Percentiles rank a stretch among this genome's conserved stretches.
Evolutionary conservation across 2,113 vertebrate genomes (phyloP).

Genomic region (Nesoenas mayeri): DNA sequence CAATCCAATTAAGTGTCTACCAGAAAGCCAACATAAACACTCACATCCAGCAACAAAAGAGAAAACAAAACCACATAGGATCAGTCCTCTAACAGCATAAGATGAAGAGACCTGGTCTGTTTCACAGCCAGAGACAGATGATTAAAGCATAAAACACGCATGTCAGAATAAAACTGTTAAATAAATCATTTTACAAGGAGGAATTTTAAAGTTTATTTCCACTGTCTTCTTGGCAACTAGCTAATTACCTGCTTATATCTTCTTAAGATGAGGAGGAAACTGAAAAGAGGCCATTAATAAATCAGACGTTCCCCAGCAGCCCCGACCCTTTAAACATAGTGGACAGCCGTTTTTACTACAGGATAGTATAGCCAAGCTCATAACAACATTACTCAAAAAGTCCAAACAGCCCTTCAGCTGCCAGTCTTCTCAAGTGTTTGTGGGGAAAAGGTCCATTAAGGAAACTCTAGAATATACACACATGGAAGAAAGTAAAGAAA

Average conservation of each 20-base stretch:
- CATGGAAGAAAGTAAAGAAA: conserved; percentile 35
- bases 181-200: conserved; percentile 58
- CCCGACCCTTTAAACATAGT: conserved; percentile 42
- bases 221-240: conserved; percentile 50
- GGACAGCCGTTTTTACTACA: conserved; percentile 47
- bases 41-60: not conserved
- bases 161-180: conserved; percentile 57
- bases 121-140: conserved; percentile 31
- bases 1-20: conserved; percentile 31
- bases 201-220: conserved; percentile 61
- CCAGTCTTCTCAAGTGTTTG: conserved; percentile 56
- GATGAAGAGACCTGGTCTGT: conserved; percentile 18
- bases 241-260: conserved; percentile 68
- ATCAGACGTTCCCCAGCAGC: conserved; percentile 53
- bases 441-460: conserved; percentile 43
- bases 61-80: not conserved
- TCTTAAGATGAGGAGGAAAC: conserved; percentile 68
- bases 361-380: conserved; percentile 48
- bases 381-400: conserved; percentile 63
- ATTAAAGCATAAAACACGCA: conserved; percentile 59
- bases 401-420: conserved; percentile 56
- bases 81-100: not conserved
- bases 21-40: conserved; percentile 35
- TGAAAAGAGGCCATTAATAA: conserved; percentile 55
- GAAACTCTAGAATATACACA: conserved; percentile 53